Evolutionary conservation across 2,888 invertebrate species (phyloP), one percentile per base, ranked within the genome.

Genomic region (Hipparchia sbordonii): DNA sequence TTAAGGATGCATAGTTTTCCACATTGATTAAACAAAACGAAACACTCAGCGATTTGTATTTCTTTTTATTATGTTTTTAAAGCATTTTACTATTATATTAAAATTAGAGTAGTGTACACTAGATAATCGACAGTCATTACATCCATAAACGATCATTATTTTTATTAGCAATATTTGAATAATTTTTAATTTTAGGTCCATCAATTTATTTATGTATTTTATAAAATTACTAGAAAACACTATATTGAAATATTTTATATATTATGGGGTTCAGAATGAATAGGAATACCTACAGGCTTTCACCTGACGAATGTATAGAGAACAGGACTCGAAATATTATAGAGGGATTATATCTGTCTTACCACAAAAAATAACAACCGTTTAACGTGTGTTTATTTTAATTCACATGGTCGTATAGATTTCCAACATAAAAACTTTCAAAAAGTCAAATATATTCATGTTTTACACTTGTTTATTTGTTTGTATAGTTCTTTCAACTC

Each of bases 141-240:
- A 73, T 73, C 62, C 77, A 78, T 78, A 70, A 69, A 13, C 9
- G 46, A 48, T 52, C 78, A 78, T 77, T 71, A 74, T 70, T 75
- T 75, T 75, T 60, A 73, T 75, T 75, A 73, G 75, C 75, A 66
- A 62, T 72, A 59, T 74, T 74, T 59, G n/a, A 63, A 70, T 74
- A 65, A 76, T 78, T 77, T 72, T 61, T 48, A 6, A 48, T 48
- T 0, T 66, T 52, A 54, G 33, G 4, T 61, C 51, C 56, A 60
- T 8, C 7, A 9, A 45, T n/a, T 45, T 45, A n/a, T 2, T 39
- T 39, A 39, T 39, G 39, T 39, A 39, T 39, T 39, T 39, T 39
- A 39, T 39, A 39, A 39, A 48, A 60, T 45, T 60, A 23, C 59
- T 56, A 48, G 46, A 8, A 46, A 6, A 61, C 45, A 45, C 7